Conservation (phyloP, 1,140 invertebrate species). For the Trachymyrmex cornetzi region DNA sequence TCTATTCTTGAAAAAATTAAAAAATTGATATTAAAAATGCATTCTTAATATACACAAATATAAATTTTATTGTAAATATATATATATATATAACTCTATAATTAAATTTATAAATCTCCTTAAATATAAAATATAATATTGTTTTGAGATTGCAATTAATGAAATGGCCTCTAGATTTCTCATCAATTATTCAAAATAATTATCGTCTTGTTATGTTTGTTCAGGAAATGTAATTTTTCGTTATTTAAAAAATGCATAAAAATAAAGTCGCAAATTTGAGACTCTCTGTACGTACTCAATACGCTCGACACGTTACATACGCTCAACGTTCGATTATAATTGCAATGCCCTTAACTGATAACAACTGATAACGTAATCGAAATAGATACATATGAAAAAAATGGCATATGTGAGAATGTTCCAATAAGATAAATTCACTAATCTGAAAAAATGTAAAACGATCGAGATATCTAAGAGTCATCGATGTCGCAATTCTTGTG, state of each 20-base stretch:
- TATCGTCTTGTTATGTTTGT: too few species aligned
- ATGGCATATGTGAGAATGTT: background rate
- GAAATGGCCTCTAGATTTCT: background rate
- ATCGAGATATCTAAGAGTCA: conserved; percentile 1
- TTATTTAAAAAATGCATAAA: background rate
- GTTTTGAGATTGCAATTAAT: background rate
- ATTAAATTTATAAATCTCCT: background rate
- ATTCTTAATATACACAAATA: background rate
- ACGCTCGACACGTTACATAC: too few species aligned
- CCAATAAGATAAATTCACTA: conserved; percentile 17
- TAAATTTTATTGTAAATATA: background rate
- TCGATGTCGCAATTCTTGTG: background rate
- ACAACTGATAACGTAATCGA: conserved; percentile 22
- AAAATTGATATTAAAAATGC: background rate
- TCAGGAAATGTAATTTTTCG: background rate
- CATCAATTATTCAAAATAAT: background rate
- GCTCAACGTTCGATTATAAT: background rate
- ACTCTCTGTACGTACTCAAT: background rate
- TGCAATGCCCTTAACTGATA: conserved; percentile 40
- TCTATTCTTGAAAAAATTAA: background rate
- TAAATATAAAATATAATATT: conserved; percentile 21
- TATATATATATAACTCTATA: background rate
- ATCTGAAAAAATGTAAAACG: conserved; percentile 16
- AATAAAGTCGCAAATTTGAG: background rate
- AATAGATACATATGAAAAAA: background rate